Conservation (phyloP, 2,888 invertebrate species). For the Drosophila peninsularis region DNA sequence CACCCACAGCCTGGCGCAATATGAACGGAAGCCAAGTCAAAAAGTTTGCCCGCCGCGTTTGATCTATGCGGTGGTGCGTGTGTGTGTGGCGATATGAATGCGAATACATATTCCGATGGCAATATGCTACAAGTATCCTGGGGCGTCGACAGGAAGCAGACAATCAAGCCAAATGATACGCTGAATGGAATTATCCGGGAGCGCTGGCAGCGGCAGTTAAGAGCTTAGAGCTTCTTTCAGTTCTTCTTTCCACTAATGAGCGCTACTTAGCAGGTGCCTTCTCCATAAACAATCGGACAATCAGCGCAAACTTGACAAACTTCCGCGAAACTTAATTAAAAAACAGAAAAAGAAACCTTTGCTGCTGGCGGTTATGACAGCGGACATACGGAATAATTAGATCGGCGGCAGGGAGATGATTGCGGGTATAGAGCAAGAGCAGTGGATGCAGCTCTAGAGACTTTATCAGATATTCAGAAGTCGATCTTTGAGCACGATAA, state of each 20-base stretch:
- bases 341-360: background rate
- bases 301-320: constrained; percentile 4
- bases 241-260: constrained; percentile 30
- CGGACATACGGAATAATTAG: background rate
- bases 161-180: constrained; percentile 70
- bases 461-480: too few species aligned
- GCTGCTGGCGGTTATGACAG: background rate
- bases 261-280: constrained; percentile 33
- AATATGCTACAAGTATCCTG: constrained; percentile 54
- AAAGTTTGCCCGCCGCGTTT: constrained; percentile 57
- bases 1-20: constrained; percentile 27
- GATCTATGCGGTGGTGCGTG: constrained; percentile 44
- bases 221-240: constrained; percentile 1
- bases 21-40: constrained; percentile 52
- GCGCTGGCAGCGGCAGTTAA: constrained; percentile 1
- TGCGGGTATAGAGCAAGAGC: background rate
- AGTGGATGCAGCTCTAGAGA: too few species aligned
- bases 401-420: background rate
- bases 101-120: constrained; percentile 31
- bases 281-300: constrained; percentile 20
- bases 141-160: constrained; percentile 63
- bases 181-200: constrained; percentile 51
- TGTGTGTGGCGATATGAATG: constrained; percentile 35
- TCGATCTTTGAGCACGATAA: too few species aligned
- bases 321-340: constrained; percentile 1